Conservation (phyloP, 2,113 vertebrate genomes). For the Propithecus coquereli region DNA sequence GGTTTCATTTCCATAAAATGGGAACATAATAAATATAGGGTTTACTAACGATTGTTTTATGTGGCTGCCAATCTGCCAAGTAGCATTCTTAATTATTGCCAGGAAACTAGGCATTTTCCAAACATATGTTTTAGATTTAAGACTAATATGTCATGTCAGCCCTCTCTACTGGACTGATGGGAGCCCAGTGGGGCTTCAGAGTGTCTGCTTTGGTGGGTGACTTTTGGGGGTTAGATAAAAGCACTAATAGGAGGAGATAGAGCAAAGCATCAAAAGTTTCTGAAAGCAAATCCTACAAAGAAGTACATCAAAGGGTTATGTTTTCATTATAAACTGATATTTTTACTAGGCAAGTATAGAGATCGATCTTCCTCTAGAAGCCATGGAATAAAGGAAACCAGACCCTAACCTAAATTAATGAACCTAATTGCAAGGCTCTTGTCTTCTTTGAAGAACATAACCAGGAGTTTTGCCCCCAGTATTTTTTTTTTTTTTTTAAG, state of each 20-base stretch:
- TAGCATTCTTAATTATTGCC: conserved; percentile 89
- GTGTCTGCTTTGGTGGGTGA: conserved; percentile 77
- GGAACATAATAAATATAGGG: conserved; percentile 85
- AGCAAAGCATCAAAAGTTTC: conserved; percentile 67
- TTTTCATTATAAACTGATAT: conserved; percentile 54
- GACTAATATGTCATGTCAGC: conserved; percentile 85
- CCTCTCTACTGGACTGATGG: conserved; percentile 81
- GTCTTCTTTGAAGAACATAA: conserved; percentile 71
- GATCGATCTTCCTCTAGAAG: conserved; percentile 66
- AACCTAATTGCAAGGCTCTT: conserved; percentile 62
- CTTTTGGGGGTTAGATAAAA: conserved; percentile 78
- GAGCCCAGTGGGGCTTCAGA: conserved; percentile 77
- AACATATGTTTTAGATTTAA: conserved; percentile 88
- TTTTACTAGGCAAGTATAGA: conserved; percentile 67
- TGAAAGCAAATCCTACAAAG: conserved; percentile 56
- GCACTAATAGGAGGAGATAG: conserved; percentile 65
- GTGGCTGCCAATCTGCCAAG: conserved; percentile 88
- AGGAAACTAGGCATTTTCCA: conserved; percentile 88
- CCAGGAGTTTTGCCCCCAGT: conserved; percentile 67
- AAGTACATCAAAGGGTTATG: conserved; percentile 76
- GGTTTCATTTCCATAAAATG: conserved; percentile 86
- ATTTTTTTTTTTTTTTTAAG: background rate
- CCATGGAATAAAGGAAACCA: conserved; percentile 68
- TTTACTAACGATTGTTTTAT: conserved; percentile 87
- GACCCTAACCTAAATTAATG: conserved; percentile 57